phyloP scores from a whole-genome alignment of 2,888 invertebrate genomes.

The Polydrusus cervinus region DNA sequence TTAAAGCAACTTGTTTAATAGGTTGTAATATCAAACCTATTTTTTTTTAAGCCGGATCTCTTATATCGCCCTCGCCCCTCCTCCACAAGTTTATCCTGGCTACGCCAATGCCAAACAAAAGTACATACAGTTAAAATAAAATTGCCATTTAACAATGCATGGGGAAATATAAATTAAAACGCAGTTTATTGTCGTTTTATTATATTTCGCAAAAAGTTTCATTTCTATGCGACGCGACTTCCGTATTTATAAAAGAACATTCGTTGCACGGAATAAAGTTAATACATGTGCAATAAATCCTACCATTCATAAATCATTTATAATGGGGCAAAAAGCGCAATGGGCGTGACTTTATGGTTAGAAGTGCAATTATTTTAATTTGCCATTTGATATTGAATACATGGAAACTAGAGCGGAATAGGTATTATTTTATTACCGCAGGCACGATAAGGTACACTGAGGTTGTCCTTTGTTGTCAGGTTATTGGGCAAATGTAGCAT shows the following conservation, averaged over 20 bases:
- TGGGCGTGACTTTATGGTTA: conserved; percentile 41
- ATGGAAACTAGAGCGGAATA: conserved; percentile 33
- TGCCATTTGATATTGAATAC: conserved; percentile 39
- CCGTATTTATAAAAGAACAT: conserved; percentile 2
- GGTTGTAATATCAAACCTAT: too few relatives aligned
- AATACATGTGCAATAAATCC: conserved; percentile 34
- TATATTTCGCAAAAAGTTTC: background rate
- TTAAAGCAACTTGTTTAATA: too few relatives aligned
- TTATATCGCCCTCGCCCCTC: too few relatives aligned
- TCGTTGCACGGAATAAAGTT: conserved; percentile 3
- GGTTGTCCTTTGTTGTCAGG: conserved; percentile 16
- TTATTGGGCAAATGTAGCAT: conserved; percentile 20
- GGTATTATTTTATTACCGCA: conserved; percentile 35
- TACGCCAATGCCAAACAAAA: background rate
- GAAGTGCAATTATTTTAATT: conserved; percentile 48
- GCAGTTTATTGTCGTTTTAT: background rate
- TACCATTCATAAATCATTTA: conserved; percentile 30
- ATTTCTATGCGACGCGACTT: background rate
- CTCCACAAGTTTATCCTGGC: too few relatives aligned
- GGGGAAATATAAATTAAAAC: background rate
- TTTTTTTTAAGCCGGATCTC: too few relatives aligned
- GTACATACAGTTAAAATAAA: background rate
- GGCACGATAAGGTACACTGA: conserved; percentile 23
- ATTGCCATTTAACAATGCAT: background rate
- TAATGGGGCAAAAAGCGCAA: conserved; percentile 33